Evolutionary conservation across 1,140 invertebrate genomes (phyloP).

Genomic region (Drosophila mayri): DNA sequence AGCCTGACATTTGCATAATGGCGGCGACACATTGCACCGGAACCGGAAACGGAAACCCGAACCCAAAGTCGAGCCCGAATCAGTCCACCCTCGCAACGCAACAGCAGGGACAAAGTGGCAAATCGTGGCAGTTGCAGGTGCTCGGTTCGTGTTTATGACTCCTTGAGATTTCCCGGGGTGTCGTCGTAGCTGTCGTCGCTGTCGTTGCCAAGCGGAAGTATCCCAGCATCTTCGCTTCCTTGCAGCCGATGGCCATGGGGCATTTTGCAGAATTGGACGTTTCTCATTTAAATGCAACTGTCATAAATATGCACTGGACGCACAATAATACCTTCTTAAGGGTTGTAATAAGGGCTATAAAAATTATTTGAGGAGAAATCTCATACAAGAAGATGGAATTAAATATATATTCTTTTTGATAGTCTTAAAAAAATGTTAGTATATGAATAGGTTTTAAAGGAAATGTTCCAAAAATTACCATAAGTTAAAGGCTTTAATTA

Average conservation of each 20-base stretch:
- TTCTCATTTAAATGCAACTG: slow-evolving; percentile 68
- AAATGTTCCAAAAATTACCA: not conserved
- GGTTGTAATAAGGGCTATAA: not conserved
- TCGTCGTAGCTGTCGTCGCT: slow-evolving; percentile 36
- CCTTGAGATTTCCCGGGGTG: slow-evolving; percentile 61
- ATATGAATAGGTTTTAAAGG: not conserved
- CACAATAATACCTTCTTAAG: not conserved
- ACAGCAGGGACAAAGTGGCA: slow-evolving; percentile 7
- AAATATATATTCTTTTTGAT: not conserved
- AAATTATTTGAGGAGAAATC: not conserved
- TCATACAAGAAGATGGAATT: not conserved
- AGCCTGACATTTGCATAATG: slow-evolving; percentile 74
- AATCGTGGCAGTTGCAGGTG: slow-evolving; percentile 57
- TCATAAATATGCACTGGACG: slow-evolving; percentile 61
- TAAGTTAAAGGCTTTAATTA: not conserved
- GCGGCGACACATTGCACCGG: slow-evolving; percentile 78
- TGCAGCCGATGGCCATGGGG: slow-evolving; percentile 20
- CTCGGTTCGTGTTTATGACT: slow-evolving; percentile 72
- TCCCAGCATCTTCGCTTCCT: slow-evolving; percentile 33
- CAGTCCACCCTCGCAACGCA: not conserved
- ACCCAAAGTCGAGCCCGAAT: not conserved
- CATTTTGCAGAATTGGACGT: slow-evolving; percentile 26
- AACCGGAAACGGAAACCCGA: slow-evolving; percentile 69
- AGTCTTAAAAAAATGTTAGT: not conserved
- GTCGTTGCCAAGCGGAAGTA: slow-evolving; percentile 60